Base-by-base conservation (phyloP, 2,113 vertebrate genomes). In the Cyprinus carpio region DNA sequence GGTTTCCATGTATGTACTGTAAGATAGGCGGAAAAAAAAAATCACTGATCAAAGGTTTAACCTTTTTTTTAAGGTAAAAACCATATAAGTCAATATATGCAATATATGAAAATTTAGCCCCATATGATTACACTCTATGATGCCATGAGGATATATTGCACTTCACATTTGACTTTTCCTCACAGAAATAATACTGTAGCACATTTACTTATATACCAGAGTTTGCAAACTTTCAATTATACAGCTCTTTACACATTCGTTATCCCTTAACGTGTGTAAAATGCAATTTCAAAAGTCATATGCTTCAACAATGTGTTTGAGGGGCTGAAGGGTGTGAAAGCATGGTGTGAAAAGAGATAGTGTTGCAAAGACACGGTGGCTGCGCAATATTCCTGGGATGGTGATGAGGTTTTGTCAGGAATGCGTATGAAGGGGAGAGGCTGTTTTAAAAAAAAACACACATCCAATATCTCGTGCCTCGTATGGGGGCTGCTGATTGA, bases 351-450 rank as follows among this genome's bases (percentile, higher is more conserved):
- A 62, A 2, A 81, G 25, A 81, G 79, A 51, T 81, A 86, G 82
- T 84, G 23, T n/a, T 62, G 75, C 75, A n/a, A 87, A 86, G 81
- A 65, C 75, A 67, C 71, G 86, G 85, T 87, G 27, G 84, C 72
- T 87, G 72, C 77, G 76, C 75, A 88, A 88, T 92, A 92, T 94
- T 93, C 92, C 84, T 86, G 89, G 91, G 87, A 64, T 84, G 84
- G 85, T 89, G 89, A 91, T 89, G 84, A 69, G 75, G 88, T 90
- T 89, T 83, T 85, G 87, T 79, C 87, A 89, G 81, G 84, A 92
- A 93, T 91, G 92, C 88, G 71, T 76, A 77, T 84, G 62, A 84
- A 86, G 82, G 91, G 91, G 90, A 81, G 87, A 89, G 91, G 91
- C 86, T 43, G 83, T 84, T 88, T 90, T 82, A 83, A 90, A 90